Evolutionary conservation across 2,797 vertebrate genomes (phyloP).

Genomic region (Morelia viridis): DNA sequence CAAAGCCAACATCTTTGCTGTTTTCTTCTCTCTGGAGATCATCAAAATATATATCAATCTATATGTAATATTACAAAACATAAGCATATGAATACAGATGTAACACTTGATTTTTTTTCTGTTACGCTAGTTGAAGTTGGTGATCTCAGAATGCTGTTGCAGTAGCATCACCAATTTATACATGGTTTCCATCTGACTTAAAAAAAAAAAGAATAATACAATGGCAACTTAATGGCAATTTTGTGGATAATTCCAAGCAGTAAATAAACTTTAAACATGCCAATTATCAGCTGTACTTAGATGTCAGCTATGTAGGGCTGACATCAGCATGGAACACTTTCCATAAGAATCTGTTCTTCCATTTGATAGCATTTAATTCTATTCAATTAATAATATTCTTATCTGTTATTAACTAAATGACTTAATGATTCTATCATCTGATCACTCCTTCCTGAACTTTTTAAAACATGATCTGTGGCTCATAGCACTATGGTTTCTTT

Average conservation of each 20-base stretch:
- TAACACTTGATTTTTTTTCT: neutral
- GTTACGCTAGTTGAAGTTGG: neutral
- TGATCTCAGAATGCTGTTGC: neutral
- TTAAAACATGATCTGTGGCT: neutral
- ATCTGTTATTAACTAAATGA: neutral
- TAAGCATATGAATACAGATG: neutral
- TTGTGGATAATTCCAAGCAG: conserved; percentile 4
- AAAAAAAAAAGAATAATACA: neutral
- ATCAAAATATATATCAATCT: too few relatives aligned
- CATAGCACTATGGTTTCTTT: neutral
- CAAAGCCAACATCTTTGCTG: neutral
- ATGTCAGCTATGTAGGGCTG: neutral
- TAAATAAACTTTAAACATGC: neutral
- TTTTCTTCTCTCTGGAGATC: neutral
- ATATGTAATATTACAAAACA: neutral
- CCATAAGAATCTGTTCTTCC: neutral
- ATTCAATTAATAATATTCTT: neutral
- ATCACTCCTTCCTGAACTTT: neutral
- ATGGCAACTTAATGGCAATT: neutral
- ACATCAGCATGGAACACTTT: neutral
- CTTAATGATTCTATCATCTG: neutral
- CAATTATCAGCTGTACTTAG: neutral
- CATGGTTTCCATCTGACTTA: neutral
- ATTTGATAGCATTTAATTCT: neutral
- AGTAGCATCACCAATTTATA: neutral